These are phyloP conservation scores for Sanderia malayensis DNA, from an alignment of 30 jellyfish, hydroid and myxozoan species.

Conservation along the genomic window DNA sequence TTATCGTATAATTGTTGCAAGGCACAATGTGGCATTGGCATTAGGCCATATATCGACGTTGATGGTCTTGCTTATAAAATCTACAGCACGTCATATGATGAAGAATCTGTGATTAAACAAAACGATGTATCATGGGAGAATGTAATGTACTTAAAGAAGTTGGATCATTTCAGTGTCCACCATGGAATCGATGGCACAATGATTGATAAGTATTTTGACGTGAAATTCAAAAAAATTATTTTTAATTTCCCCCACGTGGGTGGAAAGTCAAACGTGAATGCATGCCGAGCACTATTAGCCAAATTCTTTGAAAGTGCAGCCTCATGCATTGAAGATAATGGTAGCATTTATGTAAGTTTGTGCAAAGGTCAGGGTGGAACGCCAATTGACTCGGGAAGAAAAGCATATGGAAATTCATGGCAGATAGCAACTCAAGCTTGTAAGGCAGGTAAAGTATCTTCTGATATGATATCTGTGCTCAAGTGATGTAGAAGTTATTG, in stretches of 20 bases:
- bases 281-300: constrained; percentile 61
- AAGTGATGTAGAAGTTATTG: too few species aligned
- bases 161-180: constrained; percentile 33
- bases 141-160: constrained; percentile 22
- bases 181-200: constrained; percentile 89
- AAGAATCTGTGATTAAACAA: constrained; percentile 41
- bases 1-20: too few species aligned
- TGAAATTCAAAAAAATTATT: constrained; percentile 40
- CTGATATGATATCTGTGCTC: too few species aligned
- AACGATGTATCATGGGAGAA: constrained; percentile 40
- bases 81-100: constrained; percentile 81
- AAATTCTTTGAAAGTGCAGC: constrained; percentile 63
- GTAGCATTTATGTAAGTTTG: constrained; percentile 63
- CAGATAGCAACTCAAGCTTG: constrained; percentile 84
- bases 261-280: constrained; percentile 82
- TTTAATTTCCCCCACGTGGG: constrained; percentile 98
- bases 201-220: constrained; percentile 18
- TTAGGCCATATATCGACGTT: neutral
- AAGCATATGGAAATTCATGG: constrained; percentile 85
- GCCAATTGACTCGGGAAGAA: constrained; percentile 68
- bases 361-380: constrained; percentile 99
- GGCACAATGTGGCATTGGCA: neutral
- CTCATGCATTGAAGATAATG: constrained; percentile 30
- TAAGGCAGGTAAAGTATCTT: constrained; percentile 81
- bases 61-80: neutral